Conservation (phyloP, 2,113 vertebrate species). For the Dromiciops gliroides region DNA sequence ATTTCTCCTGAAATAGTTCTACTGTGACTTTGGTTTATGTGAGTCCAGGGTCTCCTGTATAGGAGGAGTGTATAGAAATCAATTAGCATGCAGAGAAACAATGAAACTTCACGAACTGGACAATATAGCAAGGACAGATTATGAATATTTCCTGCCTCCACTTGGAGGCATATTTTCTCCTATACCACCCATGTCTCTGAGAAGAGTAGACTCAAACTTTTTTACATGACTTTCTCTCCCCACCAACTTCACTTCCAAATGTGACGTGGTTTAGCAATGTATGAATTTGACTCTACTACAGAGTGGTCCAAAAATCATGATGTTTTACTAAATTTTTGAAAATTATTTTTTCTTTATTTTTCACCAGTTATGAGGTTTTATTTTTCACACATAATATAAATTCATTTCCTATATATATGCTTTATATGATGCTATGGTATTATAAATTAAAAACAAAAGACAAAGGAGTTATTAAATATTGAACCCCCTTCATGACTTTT, state of each 20-base stretch:
- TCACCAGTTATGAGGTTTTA: no score
- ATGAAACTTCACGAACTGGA: not conserved
- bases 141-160: not conserved
- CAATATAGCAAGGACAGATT: not conserved
- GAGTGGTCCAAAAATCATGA: no score
- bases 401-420: no score
- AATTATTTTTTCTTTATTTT: no score
- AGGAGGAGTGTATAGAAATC: not conserved
- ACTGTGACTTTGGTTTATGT: not conserved
- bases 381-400: no score
- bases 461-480: no score
- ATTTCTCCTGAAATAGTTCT: not conserved
- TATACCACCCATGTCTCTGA: not conserved
- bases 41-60: not conserved
- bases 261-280: not conserved
- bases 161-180: not conserved
- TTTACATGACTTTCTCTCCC: not conserved
- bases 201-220: not conserved
- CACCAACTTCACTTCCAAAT: not conserved
- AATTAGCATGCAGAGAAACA: not conserved
- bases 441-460: no score
- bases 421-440: no score
- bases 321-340: no score
- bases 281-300: not conserved
- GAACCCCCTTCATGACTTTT: no score